Base-by-base conservation (phyloP, 2,888 invertebrate genomes). In the Rapana venosa region DNA sequence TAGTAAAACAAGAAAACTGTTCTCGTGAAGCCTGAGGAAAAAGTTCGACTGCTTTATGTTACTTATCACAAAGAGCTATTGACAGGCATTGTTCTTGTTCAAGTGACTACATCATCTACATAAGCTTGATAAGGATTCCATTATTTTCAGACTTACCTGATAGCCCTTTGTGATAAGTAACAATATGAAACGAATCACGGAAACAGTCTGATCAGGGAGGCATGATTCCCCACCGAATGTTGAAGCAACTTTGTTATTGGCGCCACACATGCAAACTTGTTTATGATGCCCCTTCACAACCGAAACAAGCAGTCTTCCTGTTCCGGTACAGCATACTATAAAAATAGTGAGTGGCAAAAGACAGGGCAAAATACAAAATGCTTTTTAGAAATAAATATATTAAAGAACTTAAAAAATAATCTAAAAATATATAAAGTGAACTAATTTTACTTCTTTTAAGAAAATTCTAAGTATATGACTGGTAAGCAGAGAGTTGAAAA, bases 261-360 rank as follows among this genome's bases (percentile, higher is more conserved):
- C 88, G 88, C 88, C 88, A 61, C 47, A 47, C 88, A 66, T 83
- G 30, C 30, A 26, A 66, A 66, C 66, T 83, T 88, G 88, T 88
- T 88, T 88, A 83, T 61, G 32, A 81, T 88, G 83, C 66, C 66
- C 88, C 77, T 83, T 87, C 87, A 79, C 88, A 66, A 88, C 88
- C 83, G 32, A 88, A 88, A 88, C 88, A 88, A 88, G 58, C 32
- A 22, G 6, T 20, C 35, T 88, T 88, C 88, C 88, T 20, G 66
- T 88, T 88, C 83, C 83, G 81, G 88, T 86, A 8, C 2, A 1
- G 1, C n/a, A n/a, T 30, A n/a, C 30, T 58, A 6, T 30, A 85
- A 58, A 1, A 66, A 6, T 32, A 32, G 17, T 85, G 0, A 17
- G 32, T 13, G 35, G 86, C 15, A 86, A 66, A 66, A n/a, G 15